Conservation (phyloP, 2,888 invertebrate genomes). For the Drosophila leonis region DNA sequence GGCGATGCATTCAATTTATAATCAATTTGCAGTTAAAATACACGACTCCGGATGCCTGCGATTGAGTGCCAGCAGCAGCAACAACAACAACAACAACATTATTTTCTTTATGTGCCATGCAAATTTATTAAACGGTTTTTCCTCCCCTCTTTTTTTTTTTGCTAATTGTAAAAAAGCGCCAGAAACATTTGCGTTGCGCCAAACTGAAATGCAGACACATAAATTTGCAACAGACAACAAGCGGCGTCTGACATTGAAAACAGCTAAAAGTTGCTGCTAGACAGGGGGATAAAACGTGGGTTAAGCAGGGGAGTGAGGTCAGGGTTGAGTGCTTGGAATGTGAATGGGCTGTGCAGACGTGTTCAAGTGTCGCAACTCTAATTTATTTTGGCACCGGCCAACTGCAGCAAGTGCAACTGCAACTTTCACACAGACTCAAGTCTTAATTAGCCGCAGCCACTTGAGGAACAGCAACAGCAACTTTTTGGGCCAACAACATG, state of each 20-base stretch:
- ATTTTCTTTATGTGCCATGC: slow-evolving; percentile 56
- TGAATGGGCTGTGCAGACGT: slow-evolving; percentile 37
- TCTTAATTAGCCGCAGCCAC: slow-evolving; percentile 66
- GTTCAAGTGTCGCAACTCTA: slow-evolving; percentile 65
- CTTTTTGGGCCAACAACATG: slow-evolving; percentile 26
- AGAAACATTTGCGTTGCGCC: slow-evolving; percentile 39
- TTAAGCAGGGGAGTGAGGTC: not conserved
- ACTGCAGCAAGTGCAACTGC: slow-evolving; percentile 25
- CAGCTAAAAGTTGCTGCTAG: slow-evolving; percentile 19
- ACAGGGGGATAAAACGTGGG: not conserved
- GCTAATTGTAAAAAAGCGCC: slow-evolving; percentile 52
- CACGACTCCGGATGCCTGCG: slow-evolving; percentile 25
- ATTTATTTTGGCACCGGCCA: slow-evolving; percentile 59
- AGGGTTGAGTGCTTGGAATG: slow-evolving; percentile 3
- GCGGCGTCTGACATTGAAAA: slow-evolving; percentile 68
- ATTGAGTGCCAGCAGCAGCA: slow-evolving; percentile 34
- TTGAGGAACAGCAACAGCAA: slow-evolving; percentile 43
- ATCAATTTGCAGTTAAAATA: slow-evolving; percentile 56
- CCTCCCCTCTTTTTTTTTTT: not conserved
- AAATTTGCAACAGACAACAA: slow-evolving; percentile 68
- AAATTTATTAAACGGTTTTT: slow-evolving; percentile 58
- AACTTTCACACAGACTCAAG: slow-evolving; percentile 14
- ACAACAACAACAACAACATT: slow-evolving; percentile 13
- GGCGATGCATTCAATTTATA: slow-evolving; percentile 50
- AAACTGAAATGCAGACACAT: slow-evolving; percentile 70